phyloP scores from a whole-genome alignment of 2,888 invertebrate species.

The Eucriotettix oculatus region DNA sequence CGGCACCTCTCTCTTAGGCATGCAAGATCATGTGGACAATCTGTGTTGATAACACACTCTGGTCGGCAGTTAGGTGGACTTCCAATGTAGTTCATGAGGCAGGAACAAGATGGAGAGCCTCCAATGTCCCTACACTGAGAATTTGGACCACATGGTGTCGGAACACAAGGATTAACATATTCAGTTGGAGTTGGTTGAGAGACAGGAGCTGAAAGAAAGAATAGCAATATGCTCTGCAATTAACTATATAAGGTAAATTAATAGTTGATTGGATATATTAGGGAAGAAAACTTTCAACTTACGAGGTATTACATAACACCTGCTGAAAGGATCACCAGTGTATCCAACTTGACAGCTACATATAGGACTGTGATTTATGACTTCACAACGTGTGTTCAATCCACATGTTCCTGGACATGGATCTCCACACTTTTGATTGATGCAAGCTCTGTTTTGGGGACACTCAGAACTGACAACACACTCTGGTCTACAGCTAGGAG shows the following conservation, averaged over 20 bases:
- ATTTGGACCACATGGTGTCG: conserved; percentile 54
- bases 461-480: conserved; percentile 53
- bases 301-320: conserved; percentile 37
- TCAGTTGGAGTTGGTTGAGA: conserved; percentile 15
- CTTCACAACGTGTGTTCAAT: conserved; percentile 52
- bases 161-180: conserved; percentile 31
- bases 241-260: neutral
- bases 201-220: conserved; percentile 6
- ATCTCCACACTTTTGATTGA: conserved; percentile 58
- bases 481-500: conserved; percentile 27
- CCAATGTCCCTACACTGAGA: conserved; percentile 47
- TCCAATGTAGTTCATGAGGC: conserved; percentile 47
- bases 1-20: conserved; percentile 63
- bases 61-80: conserved; percentile 25
- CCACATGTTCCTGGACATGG: conserved; percentile 68
- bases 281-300: neutral
- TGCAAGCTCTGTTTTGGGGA: conserved; percentile 55
- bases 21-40: conserved; percentile 57
- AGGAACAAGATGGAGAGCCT: conserved; percentile 43
- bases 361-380: conserved; percentile 58
- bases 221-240: neutral
- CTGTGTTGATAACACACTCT: conserved; percentile 42
- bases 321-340: conserved; percentile 57
- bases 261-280: neutral
- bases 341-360: conserved; percentile 60